Conservation (phyloP, 2,113 vertebrate species). For the Entomyzon cyanotis region DNA sequence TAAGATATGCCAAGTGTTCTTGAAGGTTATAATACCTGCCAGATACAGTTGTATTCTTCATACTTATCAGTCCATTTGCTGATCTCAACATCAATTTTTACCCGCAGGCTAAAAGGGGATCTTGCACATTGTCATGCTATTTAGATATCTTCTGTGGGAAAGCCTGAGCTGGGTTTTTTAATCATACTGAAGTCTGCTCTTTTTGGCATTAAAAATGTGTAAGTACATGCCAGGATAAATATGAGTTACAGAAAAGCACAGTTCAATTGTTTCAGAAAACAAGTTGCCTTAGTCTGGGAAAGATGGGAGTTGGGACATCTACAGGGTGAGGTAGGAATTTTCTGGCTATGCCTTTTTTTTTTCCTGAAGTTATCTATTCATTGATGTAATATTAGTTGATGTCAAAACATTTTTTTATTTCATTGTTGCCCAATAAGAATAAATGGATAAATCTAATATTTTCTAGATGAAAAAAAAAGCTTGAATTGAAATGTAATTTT, state of each 20-base stretch:
- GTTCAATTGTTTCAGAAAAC: neutral
- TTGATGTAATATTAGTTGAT: neutral
- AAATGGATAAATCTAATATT: neutral
- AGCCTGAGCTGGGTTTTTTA: neutral
- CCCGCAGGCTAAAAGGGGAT: neutral
- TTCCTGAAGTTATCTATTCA: neutral
- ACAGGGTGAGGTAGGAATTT: neutral
- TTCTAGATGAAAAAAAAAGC: neutral
- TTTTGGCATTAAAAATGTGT: neutral
- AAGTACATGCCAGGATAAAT: neutral
- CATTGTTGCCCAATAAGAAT: neutral
- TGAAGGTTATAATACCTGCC: constrained; percentile 18
- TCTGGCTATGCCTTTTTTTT: neutral
- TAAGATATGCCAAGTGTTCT: constrained; percentile 7
- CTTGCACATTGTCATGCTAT: neutral
- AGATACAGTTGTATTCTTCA: constrained; percentile 7
- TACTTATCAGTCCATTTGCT: constrained; percentile 31
- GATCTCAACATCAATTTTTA: constrained; percentile 24
- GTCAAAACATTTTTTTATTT: neutral
- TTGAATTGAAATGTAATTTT: neutral
- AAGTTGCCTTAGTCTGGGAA: neutral
- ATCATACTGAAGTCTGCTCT: neutral
- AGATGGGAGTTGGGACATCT: neutral
- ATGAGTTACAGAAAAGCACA: neutral
- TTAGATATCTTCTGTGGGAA: neutral